Conservation (phyloP, 2,888 invertebrate species). For the Furcula furcula region DNA sequence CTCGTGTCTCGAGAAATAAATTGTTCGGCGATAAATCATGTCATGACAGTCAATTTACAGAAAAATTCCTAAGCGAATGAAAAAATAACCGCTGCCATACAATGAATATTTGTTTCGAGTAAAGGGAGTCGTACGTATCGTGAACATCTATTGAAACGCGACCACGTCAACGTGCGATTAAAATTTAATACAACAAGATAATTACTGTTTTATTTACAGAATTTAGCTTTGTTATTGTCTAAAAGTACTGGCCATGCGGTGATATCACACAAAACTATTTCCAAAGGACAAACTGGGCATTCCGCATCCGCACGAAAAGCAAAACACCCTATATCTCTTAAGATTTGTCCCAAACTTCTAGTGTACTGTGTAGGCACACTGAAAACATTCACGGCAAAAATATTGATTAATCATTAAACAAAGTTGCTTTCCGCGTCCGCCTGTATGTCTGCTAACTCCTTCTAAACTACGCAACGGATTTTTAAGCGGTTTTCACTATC, state of each 20-base stretch:
- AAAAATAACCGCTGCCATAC: neutral
- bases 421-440: no score
- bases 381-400: neutral
- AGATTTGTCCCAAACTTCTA: no score
- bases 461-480: no score
- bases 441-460: no score
- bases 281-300: neutral
- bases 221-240: neutral
- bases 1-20: conserved; percentile 7
- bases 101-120: neutral
- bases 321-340: no score
- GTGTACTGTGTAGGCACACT: neutral
- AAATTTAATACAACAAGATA: conserved; percentile 8
- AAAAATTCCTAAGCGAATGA: neutral
- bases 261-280: neutral
- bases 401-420: neutral
- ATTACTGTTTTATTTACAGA: neutral
- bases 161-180: neutral
- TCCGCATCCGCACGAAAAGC: neutral
- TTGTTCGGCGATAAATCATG: conserved; percentile 14
- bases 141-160: neutral
- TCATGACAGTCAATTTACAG: neutral
- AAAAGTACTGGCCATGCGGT: neutral
- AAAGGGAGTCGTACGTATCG: neutral
- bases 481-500: no score